Conservation (phyloP, 2,797 vertebrate species). For the Gymnothorax javanicus region DNA sequence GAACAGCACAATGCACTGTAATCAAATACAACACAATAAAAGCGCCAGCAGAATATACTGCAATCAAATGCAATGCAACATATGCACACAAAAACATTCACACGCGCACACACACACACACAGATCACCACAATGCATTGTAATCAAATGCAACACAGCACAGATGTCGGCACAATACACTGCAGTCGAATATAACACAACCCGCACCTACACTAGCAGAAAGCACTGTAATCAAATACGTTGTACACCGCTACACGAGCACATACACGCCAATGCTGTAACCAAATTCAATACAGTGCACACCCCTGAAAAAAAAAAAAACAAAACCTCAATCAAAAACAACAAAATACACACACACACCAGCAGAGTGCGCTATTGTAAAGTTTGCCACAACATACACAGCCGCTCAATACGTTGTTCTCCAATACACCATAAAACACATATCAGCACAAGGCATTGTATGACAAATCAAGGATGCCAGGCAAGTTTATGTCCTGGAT, state of each 20-base stretch:
- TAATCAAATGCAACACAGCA: background rate
- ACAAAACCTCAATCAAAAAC: background rate
- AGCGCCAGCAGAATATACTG: background rate
- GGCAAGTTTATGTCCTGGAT: too few species aligned
- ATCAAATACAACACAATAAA: background rate
- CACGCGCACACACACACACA: background rate
- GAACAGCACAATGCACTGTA: constrained; percentile 5
- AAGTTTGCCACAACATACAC: background rate
- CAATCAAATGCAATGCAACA: background rate
- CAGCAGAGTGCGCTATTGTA: background rate
- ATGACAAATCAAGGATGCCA: too few species aligned
- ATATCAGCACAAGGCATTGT: background rate
- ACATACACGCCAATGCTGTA: background rate
- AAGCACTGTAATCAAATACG: background rate
- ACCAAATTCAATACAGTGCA: background rate
- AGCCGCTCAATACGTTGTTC: background rate
- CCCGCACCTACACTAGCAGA: background rate
- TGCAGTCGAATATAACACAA: background rate
- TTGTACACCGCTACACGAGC: background rate
- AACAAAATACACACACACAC: background rate
- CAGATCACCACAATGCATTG: constrained; percentile 12
- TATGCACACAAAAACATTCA: background rate
- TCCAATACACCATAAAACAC: background rate
- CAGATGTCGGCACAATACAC: background rate
- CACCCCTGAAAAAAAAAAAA: background rate